Base-by-base conservation (phyloP, 1,140 invertebrate species). In the Lutraria rhynchaena region DNA sequence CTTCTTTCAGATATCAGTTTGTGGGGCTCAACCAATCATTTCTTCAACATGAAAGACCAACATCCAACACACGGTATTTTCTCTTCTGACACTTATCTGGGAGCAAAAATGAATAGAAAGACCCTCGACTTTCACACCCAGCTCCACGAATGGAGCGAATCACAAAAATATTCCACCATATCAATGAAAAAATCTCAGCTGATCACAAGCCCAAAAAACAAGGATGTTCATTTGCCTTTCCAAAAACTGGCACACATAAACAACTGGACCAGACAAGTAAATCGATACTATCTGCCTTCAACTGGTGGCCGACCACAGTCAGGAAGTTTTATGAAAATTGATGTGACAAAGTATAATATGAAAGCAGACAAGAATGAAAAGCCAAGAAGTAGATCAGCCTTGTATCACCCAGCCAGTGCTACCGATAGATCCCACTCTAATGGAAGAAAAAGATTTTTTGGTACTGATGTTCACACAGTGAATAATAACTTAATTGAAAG, bases 331-430 rank as follows among this genome's bases (percentile, higher is more conserved):
- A 78, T 78, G 75, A 78, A 67, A 69, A 78, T 78, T 57, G 75
- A 78, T 78, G 75, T 78, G 22, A 67, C 61, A 41, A 78, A 78
- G 29, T 78, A 69, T 35, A 78, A 78, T 58, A 78, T 78, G 61
- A 78, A 78, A 57, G 63, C 57, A 0, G 75, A 78, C 44, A 55
- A 78, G 29, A 57, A 53, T 35, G 61, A 67, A 15, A 19, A 9
- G 13, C 33, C n/a, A n/a, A 44, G 75, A n/a, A 69, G 61, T 53
- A 53, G 53, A 27, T 78, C 75, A 3, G 75, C 75, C 44, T 19
- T 78, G 31, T 78, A 69, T 37, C 61, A 46, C 0, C 33, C 63
- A n/a, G 29, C n/a, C 1, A 78, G 41, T 57, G 61, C 75, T 44
- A 31, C 41, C 13, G 65, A 44, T 61, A 37, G 41, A 22, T 7